Evolutionary conservation across 2,888 invertebrate genomes (phyloP).

Genomic region (Oligia strigilis): DNA sequence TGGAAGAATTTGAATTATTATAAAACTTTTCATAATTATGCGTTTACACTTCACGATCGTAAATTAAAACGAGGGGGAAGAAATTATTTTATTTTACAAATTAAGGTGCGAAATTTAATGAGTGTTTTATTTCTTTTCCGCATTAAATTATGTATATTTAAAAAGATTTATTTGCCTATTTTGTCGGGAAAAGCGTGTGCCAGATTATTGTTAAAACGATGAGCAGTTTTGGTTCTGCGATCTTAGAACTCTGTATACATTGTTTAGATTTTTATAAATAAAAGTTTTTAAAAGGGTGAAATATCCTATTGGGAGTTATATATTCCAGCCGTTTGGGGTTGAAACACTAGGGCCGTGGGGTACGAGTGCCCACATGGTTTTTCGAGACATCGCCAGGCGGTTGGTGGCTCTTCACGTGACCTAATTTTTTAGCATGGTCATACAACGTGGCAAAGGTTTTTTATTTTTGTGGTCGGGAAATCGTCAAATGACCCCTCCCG

Average conservation of each 20-base stretch:
- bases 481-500: too few species aligned
- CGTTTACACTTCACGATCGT: slow-evolving; percentile 49
- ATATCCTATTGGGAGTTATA: too few species aligned
- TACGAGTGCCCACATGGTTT: too few species aligned
- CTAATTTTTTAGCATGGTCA: too few species aligned
- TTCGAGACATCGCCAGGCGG: too few species aligned
- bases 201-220: neutral
- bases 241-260: neutral
- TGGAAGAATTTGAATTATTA: slow-evolving; percentile 42
- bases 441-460: too few species aligned
- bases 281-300: too few species aligned
- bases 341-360: too few species aligned
- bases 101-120: slow-evolving; percentile 32
- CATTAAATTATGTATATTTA: slow-evolving; percentile 23
- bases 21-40: slow-evolving; percentile 53
- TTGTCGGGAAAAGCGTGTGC: neutral
- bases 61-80: slow-evolving; percentile 12
- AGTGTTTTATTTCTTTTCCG: slow-evolving; percentile 41
- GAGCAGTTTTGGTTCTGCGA: neutral
- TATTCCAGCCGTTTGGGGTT: too few species aligned
- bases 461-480: too few species aligned
- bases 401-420: too few species aligned
- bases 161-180: slow-evolving; percentile 31
- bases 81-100: slow-evolving; percentile 41
- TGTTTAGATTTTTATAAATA: neutral